A percentile compares a stretch with the other conserved stretches of the same genome.
Conservation (phyloP, 2,797 vertebrate species). For the Cuculus canorus region DNA sequence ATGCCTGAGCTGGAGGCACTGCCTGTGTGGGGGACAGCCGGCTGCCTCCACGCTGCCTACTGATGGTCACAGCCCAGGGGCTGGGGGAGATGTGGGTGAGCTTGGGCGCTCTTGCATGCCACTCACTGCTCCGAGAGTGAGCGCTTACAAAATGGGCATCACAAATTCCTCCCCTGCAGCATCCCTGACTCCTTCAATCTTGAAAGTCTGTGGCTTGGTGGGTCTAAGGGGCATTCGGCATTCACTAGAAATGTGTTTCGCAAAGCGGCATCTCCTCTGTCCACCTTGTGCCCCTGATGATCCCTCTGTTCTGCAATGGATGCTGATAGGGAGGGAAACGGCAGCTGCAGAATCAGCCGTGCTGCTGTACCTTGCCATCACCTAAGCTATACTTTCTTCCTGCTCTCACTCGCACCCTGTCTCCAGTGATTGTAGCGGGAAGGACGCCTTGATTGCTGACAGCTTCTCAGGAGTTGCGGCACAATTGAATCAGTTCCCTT, state of each 20-base stretch:
- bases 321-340: neutral
- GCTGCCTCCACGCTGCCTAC: neutral
- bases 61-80: rapidly evolving
- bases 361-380: conserved; percentile 8
- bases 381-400: neutral
- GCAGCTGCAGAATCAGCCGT: neutral
- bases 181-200: neutral
- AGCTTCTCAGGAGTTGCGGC: conserved; percentile 62
- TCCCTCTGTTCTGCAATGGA: neutral
- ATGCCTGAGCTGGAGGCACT: neutral
- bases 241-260: neutral
- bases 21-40: neutral
- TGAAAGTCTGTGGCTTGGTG: rapidly evolving
- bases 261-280: neutral
- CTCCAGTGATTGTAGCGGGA: conserved; percentile 13
- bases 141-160: neutral
- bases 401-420: neutral
- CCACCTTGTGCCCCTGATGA: rapidly evolving
- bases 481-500: conserved; percentile 76
- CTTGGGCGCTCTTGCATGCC: neutral
- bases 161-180: neutral
- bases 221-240: neutral
- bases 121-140: neutral
- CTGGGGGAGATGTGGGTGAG: neutral
- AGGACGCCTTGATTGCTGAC: conserved; percentile 73